Percentiles rank a stretch among this genome's conserved stretches.
Conservation (phyloP, 2,797 vertebrate species). For the Nannoperca obscura region DNA sequence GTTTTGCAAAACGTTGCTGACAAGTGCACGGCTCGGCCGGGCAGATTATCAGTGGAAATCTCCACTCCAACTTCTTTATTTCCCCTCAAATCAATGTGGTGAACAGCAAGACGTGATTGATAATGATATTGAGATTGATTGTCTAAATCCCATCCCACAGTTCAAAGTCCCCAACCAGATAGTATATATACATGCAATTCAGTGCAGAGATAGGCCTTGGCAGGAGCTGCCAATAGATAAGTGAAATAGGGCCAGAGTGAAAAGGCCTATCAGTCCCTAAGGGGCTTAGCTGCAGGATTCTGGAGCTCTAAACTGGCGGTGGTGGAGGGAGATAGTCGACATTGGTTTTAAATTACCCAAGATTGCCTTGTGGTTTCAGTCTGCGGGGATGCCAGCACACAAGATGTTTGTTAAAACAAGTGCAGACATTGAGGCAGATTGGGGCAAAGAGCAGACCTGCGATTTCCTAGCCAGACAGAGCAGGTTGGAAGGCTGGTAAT, state of each 20-base stretch:
- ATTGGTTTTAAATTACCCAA: constrained; percentile 89
- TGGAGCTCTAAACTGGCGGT: constrained; percentile 82
- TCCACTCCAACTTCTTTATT: constrained; percentile 88
- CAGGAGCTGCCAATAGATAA: constrained; percentile 88
- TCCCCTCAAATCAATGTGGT: constrained; percentile 88
- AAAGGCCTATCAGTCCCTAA: constrained; percentile 86
- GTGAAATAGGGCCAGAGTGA: constrained; percentile 88
- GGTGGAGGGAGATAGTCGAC: constrained; percentile 82
- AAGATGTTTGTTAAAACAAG: constrained; percentile 89
- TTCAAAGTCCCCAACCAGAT: constrained; percentile 89
- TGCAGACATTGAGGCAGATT: constrained; percentile 82
- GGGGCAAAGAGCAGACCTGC: constrained; percentile 81
- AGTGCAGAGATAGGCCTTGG: constrained; percentile 82
- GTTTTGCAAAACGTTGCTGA: constrained; percentile 73
- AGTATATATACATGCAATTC: constrained; percentile 87
- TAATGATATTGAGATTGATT: constrained; percentile 94
- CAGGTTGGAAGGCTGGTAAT: constrained; percentile 81
- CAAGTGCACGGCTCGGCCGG: constrained; percentile 85
- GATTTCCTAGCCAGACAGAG: constrained; percentile 81
- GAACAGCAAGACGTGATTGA: constrained; percentile 88
- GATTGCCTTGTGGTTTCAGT: constrained; percentile 88
- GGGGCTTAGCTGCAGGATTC: constrained; percentile 86
- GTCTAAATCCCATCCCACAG: constrained; percentile 90
- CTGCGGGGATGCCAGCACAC: constrained; percentile 82
- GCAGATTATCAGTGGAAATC: constrained; percentile 91